A percentile compares a stretch with the other conserved stretches of the same genome.
Conservation (phyloP, 2,113 vertebrate species). For the Motacilla alba region DNA sequence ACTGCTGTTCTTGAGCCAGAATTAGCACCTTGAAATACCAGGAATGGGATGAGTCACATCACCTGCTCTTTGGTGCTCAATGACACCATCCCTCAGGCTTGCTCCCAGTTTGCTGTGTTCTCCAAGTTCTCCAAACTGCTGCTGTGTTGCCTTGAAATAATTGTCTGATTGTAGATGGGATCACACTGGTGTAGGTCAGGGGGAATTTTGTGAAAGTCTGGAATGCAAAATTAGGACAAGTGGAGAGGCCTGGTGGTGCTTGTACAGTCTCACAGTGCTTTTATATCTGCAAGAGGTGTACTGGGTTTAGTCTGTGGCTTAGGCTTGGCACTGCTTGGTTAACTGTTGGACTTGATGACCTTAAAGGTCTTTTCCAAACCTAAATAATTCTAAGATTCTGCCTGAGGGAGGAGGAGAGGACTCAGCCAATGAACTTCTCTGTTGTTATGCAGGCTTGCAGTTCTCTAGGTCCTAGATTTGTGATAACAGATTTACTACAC, state of each 20-base stretch:
- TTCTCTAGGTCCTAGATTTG: background rate
- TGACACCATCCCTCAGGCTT: background rate
- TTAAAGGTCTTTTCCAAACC: background rate
- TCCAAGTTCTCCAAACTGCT: background rate
- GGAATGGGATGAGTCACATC: background rate
- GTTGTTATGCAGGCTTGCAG: background rate
- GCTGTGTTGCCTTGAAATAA: background rate
- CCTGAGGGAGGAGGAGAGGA: background rate
- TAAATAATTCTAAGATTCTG: background rate
- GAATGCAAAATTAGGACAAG: background rate
- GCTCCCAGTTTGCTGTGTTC: background rate
- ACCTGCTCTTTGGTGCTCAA: background rate
- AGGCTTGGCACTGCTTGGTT: background rate
- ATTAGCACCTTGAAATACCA: background rate
- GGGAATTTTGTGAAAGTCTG: background rate
- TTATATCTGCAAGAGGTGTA: background rate
- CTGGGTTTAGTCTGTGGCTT: background rate
- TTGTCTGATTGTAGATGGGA: background rate
- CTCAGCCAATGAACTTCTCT: background rate
- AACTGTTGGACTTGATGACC: background rate
- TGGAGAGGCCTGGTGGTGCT: background rate
- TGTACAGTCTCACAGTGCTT: background rate
- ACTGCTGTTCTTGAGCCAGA: background rate
- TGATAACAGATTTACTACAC: background rate
- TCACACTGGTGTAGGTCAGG: background rate